These are phyloP conservation scores for Choloepus hoffmanni DNA, from an alignment of 2,113 vertebrate species.

Conservation along the genomic window DNA sequence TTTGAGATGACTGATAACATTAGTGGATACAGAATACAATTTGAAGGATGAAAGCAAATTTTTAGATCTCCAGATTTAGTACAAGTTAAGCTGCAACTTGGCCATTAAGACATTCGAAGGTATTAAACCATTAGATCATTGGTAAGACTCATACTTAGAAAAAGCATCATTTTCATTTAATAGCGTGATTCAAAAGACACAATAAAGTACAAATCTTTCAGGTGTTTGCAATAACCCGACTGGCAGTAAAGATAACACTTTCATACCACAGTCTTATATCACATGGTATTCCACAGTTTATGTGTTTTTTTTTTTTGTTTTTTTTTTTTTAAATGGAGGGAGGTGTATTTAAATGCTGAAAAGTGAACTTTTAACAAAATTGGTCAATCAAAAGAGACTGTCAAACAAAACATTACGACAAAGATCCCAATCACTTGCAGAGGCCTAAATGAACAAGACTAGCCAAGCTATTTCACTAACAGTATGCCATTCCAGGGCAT, in stretches of 20 bases:
- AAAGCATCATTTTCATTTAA: conserved; percentile 67
- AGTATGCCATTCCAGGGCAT: neutral
- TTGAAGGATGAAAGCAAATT: conserved; percentile 66
- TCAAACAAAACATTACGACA: conserved; percentile 58
- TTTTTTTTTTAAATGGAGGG: conserved; percentile 57
- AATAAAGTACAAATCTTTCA: conserved; percentile 59
- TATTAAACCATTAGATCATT: conserved; percentile 74
- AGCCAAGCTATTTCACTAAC: conserved; percentile 12
- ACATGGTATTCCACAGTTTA: conserved; percentile 36
- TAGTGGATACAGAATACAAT: conserved; percentile 45
- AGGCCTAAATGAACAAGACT: conserved; percentile 6
- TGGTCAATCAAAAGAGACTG: conserved; percentile 49
- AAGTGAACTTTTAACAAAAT: conserved; percentile 60
- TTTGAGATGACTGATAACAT: conserved; percentile 56
- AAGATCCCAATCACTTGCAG: conserved; percentile 59
- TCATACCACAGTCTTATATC: conserved; percentile 33
- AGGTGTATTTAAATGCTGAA: conserved; percentile 69
- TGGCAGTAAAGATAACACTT: conserved; percentile 60
- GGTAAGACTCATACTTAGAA: conserved; percentile 68
- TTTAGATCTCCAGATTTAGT: conserved; percentile 77
- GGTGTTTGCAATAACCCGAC: conserved; percentile 44
- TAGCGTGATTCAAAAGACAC: conserved; percentile 57
- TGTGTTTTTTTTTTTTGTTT: too few species aligned
- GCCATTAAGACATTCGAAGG: conserved; percentile 75
- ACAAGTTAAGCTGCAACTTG: conserved; percentile 77